phyloP scores from a whole-genome alignment of 2,888 invertebrate species.

The Trilocha varians region DNA sequence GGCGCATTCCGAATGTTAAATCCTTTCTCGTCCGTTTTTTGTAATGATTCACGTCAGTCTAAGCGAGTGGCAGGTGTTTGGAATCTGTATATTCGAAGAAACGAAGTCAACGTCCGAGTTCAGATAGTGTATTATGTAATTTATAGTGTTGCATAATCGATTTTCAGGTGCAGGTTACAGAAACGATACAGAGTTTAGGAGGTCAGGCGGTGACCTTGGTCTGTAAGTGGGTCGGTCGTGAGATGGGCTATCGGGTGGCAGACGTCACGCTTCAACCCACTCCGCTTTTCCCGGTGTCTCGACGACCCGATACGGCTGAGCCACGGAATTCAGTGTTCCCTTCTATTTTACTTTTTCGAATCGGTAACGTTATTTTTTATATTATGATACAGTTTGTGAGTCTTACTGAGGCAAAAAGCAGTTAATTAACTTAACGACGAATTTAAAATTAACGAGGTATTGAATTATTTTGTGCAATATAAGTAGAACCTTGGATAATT shows the following conservation, averaged over 20 bases:
- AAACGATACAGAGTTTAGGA: conserved; percentile 51
- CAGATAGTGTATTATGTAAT: conserved; percentile 4
- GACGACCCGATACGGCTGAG: conserved; percentile 13
- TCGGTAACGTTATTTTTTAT: not conserved
- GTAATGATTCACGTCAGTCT: conserved; percentile 16
- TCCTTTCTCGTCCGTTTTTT: conserved; percentile 22
- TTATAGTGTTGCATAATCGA: conserved; percentile 20
- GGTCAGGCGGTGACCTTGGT: conserved; percentile 68
- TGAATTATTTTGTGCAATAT: too few relatives aligned
- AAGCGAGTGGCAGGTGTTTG: conserved; percentile 16
- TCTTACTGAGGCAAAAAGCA: too few relatives aligned
- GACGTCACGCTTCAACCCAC: conserved; percentile 63
- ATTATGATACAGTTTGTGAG: too few relatives aligned
- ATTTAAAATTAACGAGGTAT: too few relatives aligned
- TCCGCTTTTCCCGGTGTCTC: conserved; percentile 21
- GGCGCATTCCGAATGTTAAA: conserved; percentile 24
- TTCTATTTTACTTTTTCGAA: not conserved
- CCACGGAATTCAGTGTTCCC: not conserved
- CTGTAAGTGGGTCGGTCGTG: conserved; percentile 66
- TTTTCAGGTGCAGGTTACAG: conserved; percentile 39
- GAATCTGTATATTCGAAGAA: conserved; percentile 10
- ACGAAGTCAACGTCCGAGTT: conserved; percentile 2
- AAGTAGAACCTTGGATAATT: too few relatives aligned
- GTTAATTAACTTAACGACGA: too few relatives aligned
- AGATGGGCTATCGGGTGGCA: conserved; percentile 70